Evolutionary conservation across 2,797 vertebrate species (phyloP).

Genomic region (Myripristis jacobus): DNA sequence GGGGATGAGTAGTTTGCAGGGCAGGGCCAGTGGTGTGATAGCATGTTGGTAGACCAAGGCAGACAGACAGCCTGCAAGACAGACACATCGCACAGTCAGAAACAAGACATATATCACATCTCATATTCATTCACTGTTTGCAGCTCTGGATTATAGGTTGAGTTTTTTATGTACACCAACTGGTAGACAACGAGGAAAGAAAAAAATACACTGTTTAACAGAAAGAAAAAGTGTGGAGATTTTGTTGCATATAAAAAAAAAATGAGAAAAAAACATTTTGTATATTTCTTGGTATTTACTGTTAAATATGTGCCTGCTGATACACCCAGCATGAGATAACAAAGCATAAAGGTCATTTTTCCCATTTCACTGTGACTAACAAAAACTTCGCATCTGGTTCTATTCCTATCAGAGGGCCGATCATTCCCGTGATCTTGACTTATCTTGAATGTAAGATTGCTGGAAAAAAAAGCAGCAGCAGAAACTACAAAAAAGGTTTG

Average conservation of each 20-base stretch:
- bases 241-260: no score
- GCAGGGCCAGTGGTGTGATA: constrained; percentile 95
- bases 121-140: not conserved
- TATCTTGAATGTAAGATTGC: not conserved
- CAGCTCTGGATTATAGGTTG: no score
- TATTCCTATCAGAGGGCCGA: not conserved
- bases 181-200: no score
- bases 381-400: not conserved
- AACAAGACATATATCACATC: constrained; percentile 10
- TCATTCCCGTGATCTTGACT: not conserved
- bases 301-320: no score
- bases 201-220: no score
- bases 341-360: not conserved
- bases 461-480: not conserved
- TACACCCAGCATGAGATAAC: no score
- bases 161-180: no score
- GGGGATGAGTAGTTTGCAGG: constrained; percentile 97
- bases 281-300: no score
- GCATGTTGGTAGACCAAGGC: constrained; percentile 99
- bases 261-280: no score
- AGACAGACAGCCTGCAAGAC: constrained; percentile 90
- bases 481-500: not conserved
- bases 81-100: constrained; percentile 44
- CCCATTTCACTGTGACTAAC: not conserved
- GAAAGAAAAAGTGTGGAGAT: no score